Conservation (phyloP, 2,113 vertebrate species). For the Thryonomys swinderianus region DNA sequence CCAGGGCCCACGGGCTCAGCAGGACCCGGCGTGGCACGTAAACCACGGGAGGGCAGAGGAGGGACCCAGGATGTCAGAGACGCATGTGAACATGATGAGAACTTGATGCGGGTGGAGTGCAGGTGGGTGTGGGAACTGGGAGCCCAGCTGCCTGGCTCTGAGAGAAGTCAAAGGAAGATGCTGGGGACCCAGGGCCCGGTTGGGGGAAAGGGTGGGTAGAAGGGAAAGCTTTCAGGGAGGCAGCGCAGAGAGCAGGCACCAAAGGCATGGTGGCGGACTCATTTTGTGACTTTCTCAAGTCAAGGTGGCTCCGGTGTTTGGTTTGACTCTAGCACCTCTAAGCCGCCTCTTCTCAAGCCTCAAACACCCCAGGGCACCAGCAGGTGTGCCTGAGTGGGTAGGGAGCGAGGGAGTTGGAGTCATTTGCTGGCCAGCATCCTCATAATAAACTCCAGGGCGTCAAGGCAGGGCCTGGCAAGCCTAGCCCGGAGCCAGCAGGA, state of each 20-base stretch:
- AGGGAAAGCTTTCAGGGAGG: background rate
- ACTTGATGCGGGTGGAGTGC: fast-evolving
- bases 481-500: constrained; percentile 83
- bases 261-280: background rate
- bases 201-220: background rate
- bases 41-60: background rate
- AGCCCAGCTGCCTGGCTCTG: background rate
- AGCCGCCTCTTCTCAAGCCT: constrained; percentile 70
- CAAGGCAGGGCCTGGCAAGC: constrained; percentile 67
- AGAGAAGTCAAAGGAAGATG: background rate
- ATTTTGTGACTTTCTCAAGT: fast-evolving
- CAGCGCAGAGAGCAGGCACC: background rate
- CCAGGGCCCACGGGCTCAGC: background rate
- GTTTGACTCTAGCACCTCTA: background rate
- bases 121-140: background rate
- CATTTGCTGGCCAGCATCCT: constrained; percentile 77
- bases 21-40: fast-evolving
- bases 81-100: fast-evolving
- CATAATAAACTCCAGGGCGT: constrained; percentile 78
- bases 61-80: background rate
- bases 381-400: constrained; percentile 86
- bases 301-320: fast-evolving
- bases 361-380: constrained; percentile 81
- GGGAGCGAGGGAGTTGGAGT: constrained; percentile 77
- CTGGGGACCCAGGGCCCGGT: too few species aligned